Conservation (phyloP, 2,113 vertebrate species). For the Catharus minimus region DNA sequence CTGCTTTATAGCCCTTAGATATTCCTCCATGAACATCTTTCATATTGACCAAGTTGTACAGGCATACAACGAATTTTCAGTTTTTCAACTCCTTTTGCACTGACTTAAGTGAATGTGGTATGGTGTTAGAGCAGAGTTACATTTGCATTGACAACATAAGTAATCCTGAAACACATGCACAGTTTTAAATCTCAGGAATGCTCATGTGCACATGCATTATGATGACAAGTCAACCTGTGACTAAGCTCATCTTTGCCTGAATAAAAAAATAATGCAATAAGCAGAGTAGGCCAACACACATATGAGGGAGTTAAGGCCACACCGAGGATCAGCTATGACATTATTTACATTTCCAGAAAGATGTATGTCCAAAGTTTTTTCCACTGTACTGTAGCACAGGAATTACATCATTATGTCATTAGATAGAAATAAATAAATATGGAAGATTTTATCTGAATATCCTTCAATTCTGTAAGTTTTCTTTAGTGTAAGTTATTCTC, state of each 20-base stretch:
- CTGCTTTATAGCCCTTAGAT: not conserved
- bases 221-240: not conserved
- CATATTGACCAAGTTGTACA: not conserved
- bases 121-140: not conserved
- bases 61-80: not conserved
- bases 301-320: not conserved
- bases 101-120: not conserved
- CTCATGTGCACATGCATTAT: not conserved
- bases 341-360: not conserved
- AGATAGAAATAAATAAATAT: not conserved
- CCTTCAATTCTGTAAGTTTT: not conserved
- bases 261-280: not conserved
- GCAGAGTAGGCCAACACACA: fast-evolving
- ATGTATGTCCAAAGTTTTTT: not conserved
- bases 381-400: not conserved
- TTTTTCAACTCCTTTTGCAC: not conserved
- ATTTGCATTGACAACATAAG: not conserved
- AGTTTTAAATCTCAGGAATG: not conserved
- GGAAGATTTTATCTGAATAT: not conserved
- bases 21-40: not conserved
- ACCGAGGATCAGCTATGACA: not conserved
- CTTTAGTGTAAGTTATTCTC: not conserved
- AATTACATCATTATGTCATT: not conserved
- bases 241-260: not conserved
- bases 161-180: not conserved